Conservation (phyloP, 23 tunicate genomes). For the Trididemnum nubilum region DNA sequence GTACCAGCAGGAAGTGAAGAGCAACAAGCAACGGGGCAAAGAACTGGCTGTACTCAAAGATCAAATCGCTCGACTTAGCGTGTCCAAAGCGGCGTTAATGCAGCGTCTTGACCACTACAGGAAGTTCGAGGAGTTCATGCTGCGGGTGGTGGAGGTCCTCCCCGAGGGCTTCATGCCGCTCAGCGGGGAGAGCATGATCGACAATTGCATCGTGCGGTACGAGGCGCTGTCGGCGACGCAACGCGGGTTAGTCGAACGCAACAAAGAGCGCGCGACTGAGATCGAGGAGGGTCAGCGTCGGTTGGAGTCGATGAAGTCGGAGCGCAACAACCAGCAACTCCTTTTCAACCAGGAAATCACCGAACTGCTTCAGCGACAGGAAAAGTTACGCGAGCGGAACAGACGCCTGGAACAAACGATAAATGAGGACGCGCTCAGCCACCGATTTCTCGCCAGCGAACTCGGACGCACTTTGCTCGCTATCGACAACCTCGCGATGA, state of each 20-base stretch:
- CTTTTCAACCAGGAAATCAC: constrained; percentile 69
- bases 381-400: constrained; percentile 36
- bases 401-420: constrained; percentile 61
- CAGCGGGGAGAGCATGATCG: constrained; percentile 74
- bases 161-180: constrained; percentile 79
- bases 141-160: constrained; percentile 53
- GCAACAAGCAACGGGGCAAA: constrained; percentile 42
- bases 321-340: constrained; percentile 58
- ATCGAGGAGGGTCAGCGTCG: constrained; percentile 61
- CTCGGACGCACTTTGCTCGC: constrained; percentile 75
- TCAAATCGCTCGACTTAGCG: constrained; percentile 43
- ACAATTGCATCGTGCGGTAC: constrained; percentile 69
- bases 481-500: constrained; percentile 63
- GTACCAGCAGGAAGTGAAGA: constrained; percentile 73
- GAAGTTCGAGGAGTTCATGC: constrained; percentile 61
- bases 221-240: constrained; percentile 77
- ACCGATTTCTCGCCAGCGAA: constrained; percentile 44
- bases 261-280: constrained; percentile 14
- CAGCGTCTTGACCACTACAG: constrained; percentile 51
- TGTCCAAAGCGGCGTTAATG: constrained; percentile 25
- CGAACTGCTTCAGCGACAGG: constrained; percentile 57
- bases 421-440: constrained; percentile 22
- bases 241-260: constrained; percentile 2
- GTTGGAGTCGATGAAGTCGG: constrained; percentile 62
- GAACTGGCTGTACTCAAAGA: constrained; percentile 34